Percentiles rank a stretch among this genome's conserved stretches.
These are phyloP conservation scores for Terrapene triunguis DNA, from an alignment of 2,113 vertebrate genomes.

Conservation along the genomic window DNA sequence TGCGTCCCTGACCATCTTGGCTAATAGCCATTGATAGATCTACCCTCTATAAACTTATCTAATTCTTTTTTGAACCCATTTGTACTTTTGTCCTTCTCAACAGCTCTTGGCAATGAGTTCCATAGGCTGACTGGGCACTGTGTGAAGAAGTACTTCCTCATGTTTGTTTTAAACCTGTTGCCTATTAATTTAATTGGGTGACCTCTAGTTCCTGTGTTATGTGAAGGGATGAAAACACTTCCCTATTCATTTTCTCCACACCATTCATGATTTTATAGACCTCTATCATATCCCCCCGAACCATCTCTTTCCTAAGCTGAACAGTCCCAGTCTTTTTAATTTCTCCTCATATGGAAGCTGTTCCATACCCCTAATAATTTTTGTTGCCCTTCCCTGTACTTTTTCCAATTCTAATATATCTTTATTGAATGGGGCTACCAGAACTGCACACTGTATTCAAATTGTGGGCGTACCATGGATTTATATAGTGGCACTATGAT, in stretches of 20 bases:
- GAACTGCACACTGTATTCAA: background rate
- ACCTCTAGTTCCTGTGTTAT: background rate
- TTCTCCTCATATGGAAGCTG: background rate
- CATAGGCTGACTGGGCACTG: background rate
- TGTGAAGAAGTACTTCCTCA: background rate
- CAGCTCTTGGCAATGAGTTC: background rate
- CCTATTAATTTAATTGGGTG: background rate
- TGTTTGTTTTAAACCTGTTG: background rate
- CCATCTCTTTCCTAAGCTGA: background rate
- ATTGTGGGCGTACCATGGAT: background rate
- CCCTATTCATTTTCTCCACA: background rate
- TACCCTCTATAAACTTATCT: background rate
- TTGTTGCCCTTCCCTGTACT: background rate
- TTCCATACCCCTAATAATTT: background rate
- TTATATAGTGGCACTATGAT: background rate
- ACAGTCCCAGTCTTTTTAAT: background rate
- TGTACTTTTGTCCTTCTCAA: background rate
- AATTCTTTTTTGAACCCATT: background rate
- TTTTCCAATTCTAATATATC: background rate
- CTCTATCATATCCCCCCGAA: background rate
- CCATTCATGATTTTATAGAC: background rate
- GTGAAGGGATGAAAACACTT: background rate
- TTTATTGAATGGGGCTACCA: background rate
- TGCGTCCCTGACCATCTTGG: background rate
- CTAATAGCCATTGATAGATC: background rate